Percentiles rank a stretch among this genome's conserved stretches.
These are phyloP conservation scores for Thunnus maccoyii DNA, from an alignment of 2,113 vertebrate genomes.

Conservation along the genomic window DNA sequence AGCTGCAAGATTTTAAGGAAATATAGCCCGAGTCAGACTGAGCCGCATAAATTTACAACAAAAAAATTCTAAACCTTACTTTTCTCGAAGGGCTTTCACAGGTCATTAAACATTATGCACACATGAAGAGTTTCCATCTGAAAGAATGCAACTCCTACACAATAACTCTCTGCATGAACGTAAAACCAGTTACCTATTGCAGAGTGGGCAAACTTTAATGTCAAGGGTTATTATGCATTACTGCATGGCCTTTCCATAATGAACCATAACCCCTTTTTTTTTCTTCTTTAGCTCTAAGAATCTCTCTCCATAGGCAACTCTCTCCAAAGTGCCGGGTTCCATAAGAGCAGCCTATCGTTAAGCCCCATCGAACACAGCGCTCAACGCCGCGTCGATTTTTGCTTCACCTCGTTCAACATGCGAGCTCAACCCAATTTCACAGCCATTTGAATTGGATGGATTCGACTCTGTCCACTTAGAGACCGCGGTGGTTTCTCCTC, in stretches of 20 bases:
- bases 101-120: neutral
- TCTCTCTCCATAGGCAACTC: constrained; percentile 8
- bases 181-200: neutral
- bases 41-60: neutral
- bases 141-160: neutral
- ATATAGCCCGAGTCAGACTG: neutral
- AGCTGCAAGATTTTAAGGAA: neutral
- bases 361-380: constrained; percentile 44
- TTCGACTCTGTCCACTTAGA: constrained; percentile 36
- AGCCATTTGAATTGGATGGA: constrained; percentile 57
- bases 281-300: constrained; percentile 5
- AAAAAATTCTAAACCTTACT: neutral
- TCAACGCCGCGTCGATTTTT: neutral
- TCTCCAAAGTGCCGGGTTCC: constrained; percentile 5
- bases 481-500: constrained; percentile 3
- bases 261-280: neutral
- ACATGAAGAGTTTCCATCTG: constrained; percentile 9
- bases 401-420: constrained; percentile 32
- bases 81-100: neutral
- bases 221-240: constrained; percentile 41
- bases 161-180: neutral
- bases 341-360: constrained; percentile 22
- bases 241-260: constrained; percentile 26
- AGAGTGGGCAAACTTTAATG: constrained; percentile 32
- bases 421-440: constrained; percentile 72